A percentile compares a stretch with the other conserved stretches of the same genome.
These are phyloP conservation scores for Mythimna albipuncta DNA, from an alignment of 2,888 invertebrate species.

Conservation along the genomic window DNA sequence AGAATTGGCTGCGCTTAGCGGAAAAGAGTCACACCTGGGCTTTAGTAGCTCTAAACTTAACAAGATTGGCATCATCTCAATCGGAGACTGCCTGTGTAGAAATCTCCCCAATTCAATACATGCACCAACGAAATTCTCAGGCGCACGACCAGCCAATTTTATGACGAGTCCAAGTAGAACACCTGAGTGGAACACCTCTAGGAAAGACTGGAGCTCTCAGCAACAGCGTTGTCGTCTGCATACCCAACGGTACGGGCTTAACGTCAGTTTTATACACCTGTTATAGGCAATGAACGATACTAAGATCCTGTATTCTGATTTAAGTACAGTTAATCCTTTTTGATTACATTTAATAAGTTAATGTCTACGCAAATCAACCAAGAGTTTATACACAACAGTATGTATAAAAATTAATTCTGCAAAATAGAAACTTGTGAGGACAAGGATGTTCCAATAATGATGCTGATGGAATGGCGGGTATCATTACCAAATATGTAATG, in stretches of 20 bases:
- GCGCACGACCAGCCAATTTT: no score
- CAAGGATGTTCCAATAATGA: constrained; percentile 7
- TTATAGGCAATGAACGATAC: background rate
- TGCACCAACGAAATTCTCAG: no score
- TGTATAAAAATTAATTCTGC: background rate
- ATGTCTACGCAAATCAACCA: background rate
- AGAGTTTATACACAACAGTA: background rate
- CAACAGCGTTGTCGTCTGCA: no score
- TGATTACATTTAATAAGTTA: background rate
- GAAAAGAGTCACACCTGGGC: no score
- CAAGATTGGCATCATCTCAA: no score
- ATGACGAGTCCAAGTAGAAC: no score
- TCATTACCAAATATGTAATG: background rate
- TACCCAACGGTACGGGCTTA: background rate
- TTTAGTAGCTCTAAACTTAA: no score
- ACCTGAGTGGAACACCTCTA: no score
- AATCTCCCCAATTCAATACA: no score
- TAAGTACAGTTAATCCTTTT: background rate
- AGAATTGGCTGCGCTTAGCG: no score
- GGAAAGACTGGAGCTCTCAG: no score
- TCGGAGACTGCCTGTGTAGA: no score
- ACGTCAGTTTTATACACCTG: background rate
- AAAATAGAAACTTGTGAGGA: constrained; percentile 12
- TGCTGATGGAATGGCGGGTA: background rate
- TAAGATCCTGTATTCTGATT: background rate